phyloP scores from a whole-genome alignment of 2,113 vertebrate species.

The Catagonus wagneri region DNA sequence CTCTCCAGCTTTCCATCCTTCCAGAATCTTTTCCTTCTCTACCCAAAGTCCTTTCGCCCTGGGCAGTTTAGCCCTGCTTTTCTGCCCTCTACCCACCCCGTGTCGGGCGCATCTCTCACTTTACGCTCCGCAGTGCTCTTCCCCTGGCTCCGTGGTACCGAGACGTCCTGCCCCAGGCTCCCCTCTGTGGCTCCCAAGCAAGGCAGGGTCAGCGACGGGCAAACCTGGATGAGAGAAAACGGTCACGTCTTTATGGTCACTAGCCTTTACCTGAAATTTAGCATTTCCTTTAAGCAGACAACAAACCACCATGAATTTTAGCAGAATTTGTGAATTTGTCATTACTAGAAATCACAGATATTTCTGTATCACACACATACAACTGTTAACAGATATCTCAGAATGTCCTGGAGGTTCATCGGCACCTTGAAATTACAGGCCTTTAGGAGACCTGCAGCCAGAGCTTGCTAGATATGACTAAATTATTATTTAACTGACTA shows the following conservation, averaged over 20 bases:
- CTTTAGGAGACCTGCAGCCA: neutral
- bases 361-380: neutral
- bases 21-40: neutral
- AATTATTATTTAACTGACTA: constrained; percentile 5
- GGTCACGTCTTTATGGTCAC: neutral
- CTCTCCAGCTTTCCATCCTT: neutral
- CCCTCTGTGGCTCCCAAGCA: neutral
- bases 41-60: neutral
- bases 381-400: neutral
- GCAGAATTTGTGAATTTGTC: neutral
- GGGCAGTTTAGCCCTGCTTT: neutral
- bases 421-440: constrained; percentile 11
- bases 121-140: neutral
- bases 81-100: fast-evolving
- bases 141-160: fast-evolving
- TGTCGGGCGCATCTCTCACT: neutral
- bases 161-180: neutral
- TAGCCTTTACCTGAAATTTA: neutral
- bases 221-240: neutral
- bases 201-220: neutral
- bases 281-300: constrained; percentile 14
- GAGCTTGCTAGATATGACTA: neutral
- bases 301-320: neutral
- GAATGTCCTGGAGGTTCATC: constrained; percentile 1
- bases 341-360: neutral